Percentiles rank a stretch among this genome's conserved stretches.
phyloP scores from a whole-genome alignment of 2,113 vertebrate genomes.

The Coturnix japonica region DNA sequence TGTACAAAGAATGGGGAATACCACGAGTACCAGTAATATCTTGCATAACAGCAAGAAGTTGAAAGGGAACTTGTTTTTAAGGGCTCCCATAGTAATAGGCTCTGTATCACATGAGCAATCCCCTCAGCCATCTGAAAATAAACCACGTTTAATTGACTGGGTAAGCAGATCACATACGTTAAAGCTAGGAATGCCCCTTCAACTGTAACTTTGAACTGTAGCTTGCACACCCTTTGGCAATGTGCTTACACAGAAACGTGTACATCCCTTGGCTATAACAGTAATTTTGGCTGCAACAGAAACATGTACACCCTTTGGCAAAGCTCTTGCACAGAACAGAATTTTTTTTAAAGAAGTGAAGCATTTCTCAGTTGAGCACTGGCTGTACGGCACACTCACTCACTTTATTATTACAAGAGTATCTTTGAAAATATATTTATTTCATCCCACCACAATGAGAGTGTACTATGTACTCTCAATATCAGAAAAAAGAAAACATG shows the following conservation, averaged over 20 bases:
- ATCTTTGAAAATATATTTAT: constrained; percentile 16
- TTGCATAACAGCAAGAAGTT: constrained; percentile 68
- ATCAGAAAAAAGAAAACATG: background rate
- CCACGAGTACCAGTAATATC: constrained; percentile 68
- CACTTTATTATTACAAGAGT: background rate
- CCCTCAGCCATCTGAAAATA: constrained; percentile 58
- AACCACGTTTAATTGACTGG: constrained; percentile 61
- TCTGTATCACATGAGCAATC: constrained; percentile 50
- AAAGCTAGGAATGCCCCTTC: constrained; percentile 73
- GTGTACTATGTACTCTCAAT: background rate
- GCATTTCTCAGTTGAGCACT: background rate
- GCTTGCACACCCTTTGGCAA: constrained; percentile 63
- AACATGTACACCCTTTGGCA: constrained; percentile 66
- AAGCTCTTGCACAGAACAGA: background rate
- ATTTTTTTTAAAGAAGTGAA: background rate
- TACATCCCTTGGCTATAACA: constrained; percentile 76
- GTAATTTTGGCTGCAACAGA: constrained; percentile 69
- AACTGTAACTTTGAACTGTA: constrained; percentile 72
- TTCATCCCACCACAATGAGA: background rate
- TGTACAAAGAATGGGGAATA: constrained; percentile 62
- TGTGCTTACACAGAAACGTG: constrained; percentile 21
- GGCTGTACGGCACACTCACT: background rate
- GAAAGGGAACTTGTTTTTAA: constrained; percentile 55
- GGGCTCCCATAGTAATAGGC: constrained; percentile 32
- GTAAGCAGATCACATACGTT: constrained; percentile 64